Evolutionary conservation across 2,113 vertebrate species (phyloP).

Genomic region (Porphyrio hochstetteri): DNA sequence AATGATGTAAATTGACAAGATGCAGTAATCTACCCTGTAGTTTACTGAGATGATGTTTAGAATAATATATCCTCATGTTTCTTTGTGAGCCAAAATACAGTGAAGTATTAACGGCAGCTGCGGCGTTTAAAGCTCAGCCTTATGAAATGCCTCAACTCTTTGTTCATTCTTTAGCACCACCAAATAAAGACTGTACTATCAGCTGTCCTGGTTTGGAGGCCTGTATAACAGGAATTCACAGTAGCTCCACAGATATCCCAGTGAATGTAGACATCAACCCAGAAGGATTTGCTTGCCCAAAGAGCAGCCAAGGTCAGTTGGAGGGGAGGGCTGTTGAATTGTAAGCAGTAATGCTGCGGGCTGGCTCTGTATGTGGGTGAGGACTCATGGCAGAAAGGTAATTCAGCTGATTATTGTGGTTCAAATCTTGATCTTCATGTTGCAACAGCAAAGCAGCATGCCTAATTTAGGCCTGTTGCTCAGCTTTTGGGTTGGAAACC

Average conservation of each 20-base stretch:
- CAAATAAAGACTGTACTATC: rapidly evolving
- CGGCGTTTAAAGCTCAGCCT: background rate
- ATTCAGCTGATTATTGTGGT: background rate
- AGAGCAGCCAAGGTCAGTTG: background rate
- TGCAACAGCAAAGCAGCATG: background rate
- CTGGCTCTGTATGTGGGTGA: background rate
- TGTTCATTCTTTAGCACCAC: background rate
- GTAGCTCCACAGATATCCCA: background rate
- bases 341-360: background rate
- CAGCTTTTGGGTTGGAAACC: background rate
- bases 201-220: background rate
- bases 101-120: background rate
- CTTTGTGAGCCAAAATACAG: background rate
- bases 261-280: background rate
- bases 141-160: background rate
- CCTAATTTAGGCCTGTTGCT: constrained; percentile 5
- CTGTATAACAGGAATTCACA: background rate
- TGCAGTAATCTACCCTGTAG: background rate
- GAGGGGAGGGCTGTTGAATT: background rate
- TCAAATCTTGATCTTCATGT: background rate
- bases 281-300: background rate
- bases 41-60: constrained; percentile 17
- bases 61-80: constrained; percentile 2
- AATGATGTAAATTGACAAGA: constrained; percentile 58
- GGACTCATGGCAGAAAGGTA: background rate